These are phyloP conservation scores for Etheostoma nigrum DNA, from an alignment of 2,797 vertebrate species.

Conservation along the genomic window DNA sequence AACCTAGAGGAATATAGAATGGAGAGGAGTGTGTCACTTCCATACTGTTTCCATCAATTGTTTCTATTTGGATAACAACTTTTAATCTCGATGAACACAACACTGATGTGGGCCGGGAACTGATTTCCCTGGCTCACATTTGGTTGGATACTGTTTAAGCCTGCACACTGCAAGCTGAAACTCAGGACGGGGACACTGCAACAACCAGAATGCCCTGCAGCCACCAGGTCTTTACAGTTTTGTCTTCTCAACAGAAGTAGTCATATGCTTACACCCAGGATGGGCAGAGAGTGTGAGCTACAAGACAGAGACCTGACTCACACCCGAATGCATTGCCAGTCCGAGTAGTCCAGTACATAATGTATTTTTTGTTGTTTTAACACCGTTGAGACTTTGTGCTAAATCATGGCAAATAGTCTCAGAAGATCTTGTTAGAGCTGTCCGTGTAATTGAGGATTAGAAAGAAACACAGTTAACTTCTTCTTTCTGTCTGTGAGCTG, in stretches of 20 bases:
- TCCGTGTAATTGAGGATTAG: constrained; percentile 13
- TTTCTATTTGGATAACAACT: constrained; percentile 2
- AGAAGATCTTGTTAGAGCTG: constrained; percentile 40
- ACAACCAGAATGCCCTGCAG: constrained; percentile 61
- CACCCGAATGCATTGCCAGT: constrained; percentile 34
- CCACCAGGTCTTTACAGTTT: constrained; percentile 32
- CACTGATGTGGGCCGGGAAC: neutral
- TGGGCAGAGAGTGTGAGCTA: constrained; percentile 30
- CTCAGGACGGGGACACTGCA: constrained; percentile 41
- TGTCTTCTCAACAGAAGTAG: constrained; percentile 41
- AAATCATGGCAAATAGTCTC: constrained; percentile 34
- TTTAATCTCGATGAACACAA: constrained; percentile 7
- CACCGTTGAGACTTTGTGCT: neutral
- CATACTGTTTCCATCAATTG: neutral
- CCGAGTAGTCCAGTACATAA: constrained; percentile 11
- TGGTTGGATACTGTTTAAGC: constrained; percentile 47
- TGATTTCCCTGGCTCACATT: constrained; percentile 22
- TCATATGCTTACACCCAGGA: constrained; percentile 44
- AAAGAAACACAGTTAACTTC: constrained; percentile 32
- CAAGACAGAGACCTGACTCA: constrained; percentile 29
- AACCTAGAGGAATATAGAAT: neutral
- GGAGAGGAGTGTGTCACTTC: neutral
- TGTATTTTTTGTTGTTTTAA: constrained; percentile 18
- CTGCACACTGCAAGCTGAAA: constrained; percentile 30
- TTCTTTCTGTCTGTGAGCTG: constrained; percentile 25